These are phyloP conservation scores for Halcyon badia DNA, from an alignment of 2,797 vertebrate genomes.

Conservation along the genomic window DNA sequence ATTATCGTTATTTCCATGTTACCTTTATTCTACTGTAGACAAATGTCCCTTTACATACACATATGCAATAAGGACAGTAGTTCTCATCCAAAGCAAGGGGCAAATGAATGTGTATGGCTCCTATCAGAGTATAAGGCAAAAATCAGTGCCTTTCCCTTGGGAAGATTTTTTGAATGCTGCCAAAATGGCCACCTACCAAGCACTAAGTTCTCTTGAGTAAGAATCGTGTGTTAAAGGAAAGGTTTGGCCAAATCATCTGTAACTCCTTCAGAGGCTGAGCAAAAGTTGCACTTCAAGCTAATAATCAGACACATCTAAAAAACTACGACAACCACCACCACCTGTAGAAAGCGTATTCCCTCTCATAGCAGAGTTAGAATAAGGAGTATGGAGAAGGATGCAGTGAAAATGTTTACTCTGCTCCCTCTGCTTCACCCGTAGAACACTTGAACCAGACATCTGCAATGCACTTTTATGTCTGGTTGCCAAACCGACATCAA, in stretches of 20 bases:
- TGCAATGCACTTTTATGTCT: neutral
- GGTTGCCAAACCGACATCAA: conserved; percentile 30
- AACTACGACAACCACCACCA: neutral
- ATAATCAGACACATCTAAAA: neutral
- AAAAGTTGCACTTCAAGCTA: neutral
- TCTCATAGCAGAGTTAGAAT: neutral
- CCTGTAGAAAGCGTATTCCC: neutral
- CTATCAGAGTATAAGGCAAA: neutral
- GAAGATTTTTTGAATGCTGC: neutral
- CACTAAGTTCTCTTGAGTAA: neutral
- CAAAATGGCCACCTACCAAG: neutral
- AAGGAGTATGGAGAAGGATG: neutral
- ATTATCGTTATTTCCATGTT: neutral
- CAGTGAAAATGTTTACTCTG: neutral
- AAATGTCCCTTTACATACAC: neutral
- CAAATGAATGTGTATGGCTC: neutral
- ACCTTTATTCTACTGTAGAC: neutral
- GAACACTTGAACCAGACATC: conserved; percentile 33
- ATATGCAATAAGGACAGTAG: neutral
- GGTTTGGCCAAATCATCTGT: neutral
- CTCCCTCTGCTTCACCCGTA: neutral
- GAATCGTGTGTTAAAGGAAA: neutral
- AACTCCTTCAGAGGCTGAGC: neutral
- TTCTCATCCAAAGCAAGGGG: neutral
- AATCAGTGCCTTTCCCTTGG: neutral